Evolutionary conservation across 2,113 vertebrate species (phyloP), one percentile per base, ranked within the genome.

Genomic region (Orycteropus afer): DNA sequence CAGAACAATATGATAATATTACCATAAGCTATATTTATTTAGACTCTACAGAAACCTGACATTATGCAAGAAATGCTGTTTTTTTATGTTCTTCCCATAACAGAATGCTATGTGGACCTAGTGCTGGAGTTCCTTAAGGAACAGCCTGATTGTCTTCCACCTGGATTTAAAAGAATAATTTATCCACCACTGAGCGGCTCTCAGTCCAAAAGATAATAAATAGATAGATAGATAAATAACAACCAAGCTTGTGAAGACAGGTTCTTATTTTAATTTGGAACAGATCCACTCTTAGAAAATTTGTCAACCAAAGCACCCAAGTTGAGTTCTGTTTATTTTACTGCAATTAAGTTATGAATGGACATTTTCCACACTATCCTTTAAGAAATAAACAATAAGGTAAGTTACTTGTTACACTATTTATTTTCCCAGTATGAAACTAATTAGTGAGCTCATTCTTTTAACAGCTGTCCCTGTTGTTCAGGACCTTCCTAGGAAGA

Each of bases 361-460:
- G 90, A 97, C 94, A 5, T 96, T 97, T 96, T 96, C 95, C 77
- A 97, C 96, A 94, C 92, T 82, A 96, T 90, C 32, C 96, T 47
- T 95, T 98, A 94, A 95, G 96, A 98, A 98, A 98, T 98, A 98
- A 98, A 98, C 86, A 97, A 83, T 96, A 95, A 94, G 9, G 7
- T 96, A 97, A 93, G 96, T 85, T 93, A 83, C 97, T 96, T 97
- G 91, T 96, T 96, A 93, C 77, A 81, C 8, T 97, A 94, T 97
- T 98, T 98, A 86, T 96, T 97, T 98, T 98, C 93, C 78, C 78
- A 86, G 93, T 97, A 90, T 98, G 97, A 97, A 98, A 87, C 74
- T 98, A 98, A 97, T 96, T 97, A 98, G 95, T 98, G 98, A 97
- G 88, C 91, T 97, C 94, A 97, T 98, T 97, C 97, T 94, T 96